Base-by-base conservation (phyloP, 1,140 invertebrate genomes). In the Kradibia gibbosae region DNA sequence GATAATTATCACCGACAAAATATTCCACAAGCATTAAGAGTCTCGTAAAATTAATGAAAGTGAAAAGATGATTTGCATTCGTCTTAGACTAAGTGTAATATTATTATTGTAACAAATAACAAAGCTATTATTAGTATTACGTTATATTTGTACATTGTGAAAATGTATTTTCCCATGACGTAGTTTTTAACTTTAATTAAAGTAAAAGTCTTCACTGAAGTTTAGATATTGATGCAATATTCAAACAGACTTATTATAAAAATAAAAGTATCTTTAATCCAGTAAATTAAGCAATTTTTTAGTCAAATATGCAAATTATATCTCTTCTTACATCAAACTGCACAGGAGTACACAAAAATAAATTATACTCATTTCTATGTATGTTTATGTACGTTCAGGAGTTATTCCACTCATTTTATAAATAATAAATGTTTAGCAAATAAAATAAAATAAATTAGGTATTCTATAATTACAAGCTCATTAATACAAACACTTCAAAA, bases 281-380 rank as follows among this genome's bases (percentile, higher is more conserved):
- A n/a, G 39, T 34, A 67, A 67, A n/a, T 67, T 22, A 36, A 67
- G 62, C 22, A 67, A 67, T 34, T 67, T 39, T 67, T n/a, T 2
- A 67, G 15, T n/a, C 7, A n/a, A 17, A 22, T 28, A 1, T 10
- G n/a, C 31, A 2, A 31, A n/a, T 31, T 25, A 57, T n/a, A n/a
- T 74, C 25, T 74, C 50, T 55, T 55, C 53, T 39, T 39, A 36
- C 34, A 15, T 3, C n/a, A 74, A 57, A 57, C 25, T 74, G 8
- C 28, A 39, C n/a, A n/a, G n/a, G n/a, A 65, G 1, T n/a, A 10
- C 20, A 67, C n/a, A 7, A 1, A 39, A 10, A 39, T 39, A 10
- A 8, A 39, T 17, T 10, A 39, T 1, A n/a, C n/a, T 39, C 1
- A 17, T n/a, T 39, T 53, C n/a, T 39, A 8, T 67, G 36, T 39